These are phyloP conservation scores for Anser brachyrhynchus DNA, from an alignment of 2,113 vertebrate genomes.

Conservation along the genomic window DNA sequence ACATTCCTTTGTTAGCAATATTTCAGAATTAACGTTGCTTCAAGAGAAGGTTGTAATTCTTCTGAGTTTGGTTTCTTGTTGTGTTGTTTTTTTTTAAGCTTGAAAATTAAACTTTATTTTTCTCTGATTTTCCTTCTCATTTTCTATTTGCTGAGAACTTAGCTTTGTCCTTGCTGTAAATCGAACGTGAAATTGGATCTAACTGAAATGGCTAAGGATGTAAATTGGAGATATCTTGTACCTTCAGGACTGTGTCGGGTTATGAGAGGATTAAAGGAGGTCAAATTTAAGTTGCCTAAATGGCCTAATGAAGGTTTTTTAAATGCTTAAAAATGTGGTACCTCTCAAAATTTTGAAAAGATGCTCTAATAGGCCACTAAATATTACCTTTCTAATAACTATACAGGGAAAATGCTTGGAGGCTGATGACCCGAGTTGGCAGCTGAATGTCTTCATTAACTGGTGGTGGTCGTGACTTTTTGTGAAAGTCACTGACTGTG, in stretches of 20 bases:
- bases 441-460: not conserved
- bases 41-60: not conserved
- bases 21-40: not conserved
- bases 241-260: not conserved
- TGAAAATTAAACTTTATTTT: not conserved
- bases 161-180: not conserved
- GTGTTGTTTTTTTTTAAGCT: not conserved
- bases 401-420: not conserved
- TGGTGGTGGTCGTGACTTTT: not conserved
- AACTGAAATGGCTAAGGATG: not conserved
- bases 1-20: not conserved
- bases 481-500: not conserved
- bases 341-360: not conserved
- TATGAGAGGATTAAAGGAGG: not conserved
- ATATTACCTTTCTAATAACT: not conserved
- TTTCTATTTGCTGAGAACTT: not conserved
- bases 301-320: not conserved
- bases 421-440: not conserved
- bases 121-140: not conserved
- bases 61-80: not conserved
- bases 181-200: slow-evolving; percentile 15
- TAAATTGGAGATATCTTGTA: not conserved
- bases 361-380: not conserved
- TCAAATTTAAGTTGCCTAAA: not conserved
- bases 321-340: not conserved